These are phyloP conservation scores for Lottia gigantea DNA, from an alignment of 2,888 invertebrate genomes.

Conservation along the genomic window DNA sequence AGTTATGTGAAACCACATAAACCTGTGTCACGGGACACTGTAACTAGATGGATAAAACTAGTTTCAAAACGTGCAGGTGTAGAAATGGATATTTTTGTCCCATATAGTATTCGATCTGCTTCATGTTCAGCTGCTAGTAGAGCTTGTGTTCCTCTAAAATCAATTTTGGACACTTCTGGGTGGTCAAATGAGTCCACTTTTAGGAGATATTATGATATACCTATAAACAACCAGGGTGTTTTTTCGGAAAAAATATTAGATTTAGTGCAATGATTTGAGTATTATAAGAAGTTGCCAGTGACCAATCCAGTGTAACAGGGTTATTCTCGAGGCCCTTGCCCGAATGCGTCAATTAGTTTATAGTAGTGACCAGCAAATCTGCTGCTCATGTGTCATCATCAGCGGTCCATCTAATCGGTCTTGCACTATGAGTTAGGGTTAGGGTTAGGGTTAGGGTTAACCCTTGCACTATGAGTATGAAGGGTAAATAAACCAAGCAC, in stretches of 20 bases:
- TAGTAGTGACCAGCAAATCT: no score
- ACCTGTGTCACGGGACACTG: neutral
- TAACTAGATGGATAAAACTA: neutral
- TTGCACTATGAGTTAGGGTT: no score
- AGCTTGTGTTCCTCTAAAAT: neutral
- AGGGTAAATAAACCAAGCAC: no score
- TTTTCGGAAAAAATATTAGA: neutral
- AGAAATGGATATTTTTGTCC: neutral
- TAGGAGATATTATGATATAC: neutral
- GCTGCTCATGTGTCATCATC: no score
- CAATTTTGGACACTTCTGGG: neutral
- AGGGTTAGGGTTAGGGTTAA: no score
- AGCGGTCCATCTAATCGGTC: no score
- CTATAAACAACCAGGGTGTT: neutral
- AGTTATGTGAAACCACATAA: neutral
- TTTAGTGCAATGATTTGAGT: no score
- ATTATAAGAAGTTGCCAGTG: no score
- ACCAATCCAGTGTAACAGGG: no score
- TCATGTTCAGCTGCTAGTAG: neutral
- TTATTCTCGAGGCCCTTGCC: no score
- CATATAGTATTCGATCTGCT: neutral
- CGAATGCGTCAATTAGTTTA: no score
- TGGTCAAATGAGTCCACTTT: constrained; percentile 1
- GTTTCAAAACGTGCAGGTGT: neutral
- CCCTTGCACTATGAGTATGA: no score